These are phyloP conservation scores for Tipula helvola DNA, from an alignment of 2,888 invertebrate species.

Conservation along the genomic window DNA sequence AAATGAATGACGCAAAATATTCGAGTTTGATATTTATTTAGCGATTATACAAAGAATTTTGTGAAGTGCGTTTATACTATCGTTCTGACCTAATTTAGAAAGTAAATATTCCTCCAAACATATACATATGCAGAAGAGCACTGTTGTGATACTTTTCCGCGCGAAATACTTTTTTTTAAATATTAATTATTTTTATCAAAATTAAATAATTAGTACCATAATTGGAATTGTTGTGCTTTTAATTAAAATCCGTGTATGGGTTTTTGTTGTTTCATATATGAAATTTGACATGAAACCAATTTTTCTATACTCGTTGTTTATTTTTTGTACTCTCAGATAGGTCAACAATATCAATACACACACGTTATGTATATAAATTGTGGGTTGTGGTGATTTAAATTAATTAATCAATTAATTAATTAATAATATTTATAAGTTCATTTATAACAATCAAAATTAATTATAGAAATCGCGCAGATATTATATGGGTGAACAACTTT, in stretches of 20 bases:
- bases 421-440: not conserved
- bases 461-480: not conserved
- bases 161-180: too few relatives aligned
- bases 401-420: not conserved
- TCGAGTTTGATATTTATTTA: too few relatives aligned
- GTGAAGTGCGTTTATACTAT: too few relatives aligned
- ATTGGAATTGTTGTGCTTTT: not conserved
- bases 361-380: not conserved
- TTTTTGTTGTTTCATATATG: not conserved
- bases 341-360: not conserved
- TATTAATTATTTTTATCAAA: too few relatives aligned
- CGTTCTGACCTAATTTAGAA: too few relatives aligned
- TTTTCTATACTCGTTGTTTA: not conserved
- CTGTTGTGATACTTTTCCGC: too few relatives aligned
- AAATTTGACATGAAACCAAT: not conserved
- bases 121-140: too few relatives aligned
- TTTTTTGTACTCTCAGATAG: not conserved
- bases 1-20: too few relatives aligned
- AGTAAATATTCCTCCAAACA: too few relatives aligned
- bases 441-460: not conserved
- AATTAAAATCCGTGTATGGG: not conserved
- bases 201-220: not conserved
- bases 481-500: not conserved
- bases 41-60: too few relatives aligned
- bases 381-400: not conserved